Conservation (phyloP, 2,113 vertebrate genomes). For the Promerops cafer region DNA sequence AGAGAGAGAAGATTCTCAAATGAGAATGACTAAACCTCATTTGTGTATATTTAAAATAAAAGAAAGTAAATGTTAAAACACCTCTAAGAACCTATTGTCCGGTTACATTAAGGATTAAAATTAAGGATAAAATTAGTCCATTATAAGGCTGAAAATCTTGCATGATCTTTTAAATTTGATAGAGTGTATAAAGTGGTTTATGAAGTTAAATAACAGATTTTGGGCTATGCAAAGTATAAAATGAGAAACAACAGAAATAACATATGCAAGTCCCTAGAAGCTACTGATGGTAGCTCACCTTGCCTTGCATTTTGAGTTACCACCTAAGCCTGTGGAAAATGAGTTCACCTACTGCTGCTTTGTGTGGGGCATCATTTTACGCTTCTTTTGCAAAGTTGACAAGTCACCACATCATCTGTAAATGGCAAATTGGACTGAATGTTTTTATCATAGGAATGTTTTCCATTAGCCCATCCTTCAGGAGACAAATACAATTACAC, state of each 20-base stretch:
- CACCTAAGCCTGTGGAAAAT: neutral
- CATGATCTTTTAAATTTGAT: neutral
- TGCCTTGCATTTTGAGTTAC: neutral
- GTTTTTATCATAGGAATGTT: neutral
- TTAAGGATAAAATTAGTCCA: neutral
- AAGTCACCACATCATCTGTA: neutral
- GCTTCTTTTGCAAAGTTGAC: neutral
- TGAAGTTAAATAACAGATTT: neutral
- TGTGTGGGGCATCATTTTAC: neutral
- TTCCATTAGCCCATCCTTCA: neutral
- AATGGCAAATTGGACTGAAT: neutral
- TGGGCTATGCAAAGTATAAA: neutral
- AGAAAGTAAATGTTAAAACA: neutral
- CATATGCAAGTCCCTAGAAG: neutral
- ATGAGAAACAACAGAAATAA: neutral
- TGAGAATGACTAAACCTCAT: neutral
- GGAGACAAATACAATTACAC: constrained; percentile 1
- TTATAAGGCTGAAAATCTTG: neutral
- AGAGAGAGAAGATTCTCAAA: neutral
- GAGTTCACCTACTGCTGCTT: neutral
- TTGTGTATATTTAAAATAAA: neutral
- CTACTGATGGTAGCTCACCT: neutral
- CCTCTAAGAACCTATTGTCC: neutral
- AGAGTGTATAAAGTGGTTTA: neutral
- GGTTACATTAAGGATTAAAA: neutral